phyloP scores from a whole-genome alignment of 2,797 vertebrate genomes.

The Rhynchonycteris naso region DNA sequence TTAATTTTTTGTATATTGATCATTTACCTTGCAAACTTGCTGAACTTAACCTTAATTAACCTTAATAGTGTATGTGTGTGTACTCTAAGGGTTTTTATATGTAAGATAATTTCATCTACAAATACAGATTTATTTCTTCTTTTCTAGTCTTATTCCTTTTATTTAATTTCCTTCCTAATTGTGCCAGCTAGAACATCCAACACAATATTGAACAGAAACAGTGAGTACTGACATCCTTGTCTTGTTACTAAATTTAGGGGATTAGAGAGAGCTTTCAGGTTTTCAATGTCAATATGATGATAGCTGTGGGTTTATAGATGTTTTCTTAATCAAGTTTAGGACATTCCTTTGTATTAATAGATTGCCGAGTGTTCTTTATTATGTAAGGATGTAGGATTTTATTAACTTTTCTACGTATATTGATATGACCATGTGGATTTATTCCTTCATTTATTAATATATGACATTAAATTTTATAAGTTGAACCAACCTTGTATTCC shows the following conservation, averaged over 20 bases:
- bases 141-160: neutral
- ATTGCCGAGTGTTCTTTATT: neutral
- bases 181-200: neutral
- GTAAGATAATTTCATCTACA: neutral
- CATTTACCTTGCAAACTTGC: neutral
- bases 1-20: neutral
- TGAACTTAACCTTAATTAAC: neutral
- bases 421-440: neutral
- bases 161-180: slow-evolving; percentile 1
- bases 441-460: neutral
- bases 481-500: neutral
- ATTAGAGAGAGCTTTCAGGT: neutral
- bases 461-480: neutral
- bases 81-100: neutral
- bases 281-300: neutral
- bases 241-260: neutral
- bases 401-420: neutral
- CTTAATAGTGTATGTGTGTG: neutral
- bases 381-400: neutral
- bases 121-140: neutral
- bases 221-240: neutral
- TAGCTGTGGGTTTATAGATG: neutral
- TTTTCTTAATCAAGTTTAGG: neutral
- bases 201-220: neutral
- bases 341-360: neutral